A percentile compares a stretch with the other conserved stretches of the same genome.
phyloP scores from a whole-genome alignment of 2,113 vertebrate genomes.

The Lethenteron camtschaticum region DNA sequence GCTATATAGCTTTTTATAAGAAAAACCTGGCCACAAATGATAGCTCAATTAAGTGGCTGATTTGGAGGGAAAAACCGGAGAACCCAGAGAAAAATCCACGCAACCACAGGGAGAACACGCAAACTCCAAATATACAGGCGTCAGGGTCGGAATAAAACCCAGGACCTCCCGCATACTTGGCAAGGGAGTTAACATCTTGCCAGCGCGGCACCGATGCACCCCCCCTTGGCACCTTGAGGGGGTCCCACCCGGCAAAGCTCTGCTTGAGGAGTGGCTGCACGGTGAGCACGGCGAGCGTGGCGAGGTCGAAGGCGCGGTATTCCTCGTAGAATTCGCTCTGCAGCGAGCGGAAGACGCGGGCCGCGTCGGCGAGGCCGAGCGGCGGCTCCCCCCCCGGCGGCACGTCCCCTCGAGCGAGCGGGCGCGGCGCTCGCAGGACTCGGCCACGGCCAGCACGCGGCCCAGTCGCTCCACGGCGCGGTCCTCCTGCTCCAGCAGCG shows the following conservation, averaged over 20 bases:
- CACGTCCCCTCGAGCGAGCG: slow-evolving; percentile 16
- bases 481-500: slow-evolving; percentile 38
- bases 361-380: slow-evolving; percentile 46
- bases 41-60: too few species aligned
- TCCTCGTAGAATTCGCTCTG: slow-evolving; percentile 78
- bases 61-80: too few species aligned
- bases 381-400: slow-evolving; percentile 20
- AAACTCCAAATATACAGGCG: too few species aligned
- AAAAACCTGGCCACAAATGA: too few species aligned
- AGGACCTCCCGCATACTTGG: too few species aligned
- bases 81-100: too few species aligned
- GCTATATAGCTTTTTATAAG: too few species aligned
- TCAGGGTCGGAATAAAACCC: too few species aligned
- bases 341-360: slow-evolving; percentile 51
- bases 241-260: slow-evolving; percentile 66
- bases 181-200: too few species aligned
- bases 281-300: slow-evolving; percentile 60
- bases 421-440: slow-evolving; percentile 46
- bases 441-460: slow-evolving; percentile 56
- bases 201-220: too few species aligned
- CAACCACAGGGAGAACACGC: too few species aligned
- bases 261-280: slow-evolving; percentile 72
- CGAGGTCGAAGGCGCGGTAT: slow-evolving; percentile 58
- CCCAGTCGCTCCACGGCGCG: slow-evolving; percentile 46
- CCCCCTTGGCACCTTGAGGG: slow-evolving; percentile 38